Percentiles rank a stretch among this genome's conserved stretches.
Conservation (phyloP, 2,113 vertebrate species). For the Artemisiospiza belli region DNA sequence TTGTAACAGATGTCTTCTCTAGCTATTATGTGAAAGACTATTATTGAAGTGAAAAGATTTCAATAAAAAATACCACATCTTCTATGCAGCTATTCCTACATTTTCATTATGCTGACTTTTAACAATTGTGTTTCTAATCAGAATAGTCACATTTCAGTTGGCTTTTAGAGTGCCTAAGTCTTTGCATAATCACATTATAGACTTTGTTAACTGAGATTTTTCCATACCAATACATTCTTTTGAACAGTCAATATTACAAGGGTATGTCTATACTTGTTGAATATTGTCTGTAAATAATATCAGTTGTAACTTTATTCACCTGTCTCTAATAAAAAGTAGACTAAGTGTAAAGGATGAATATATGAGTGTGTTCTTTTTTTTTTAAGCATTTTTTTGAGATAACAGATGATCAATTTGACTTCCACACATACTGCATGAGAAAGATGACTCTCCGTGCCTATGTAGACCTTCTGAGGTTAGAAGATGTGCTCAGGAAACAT, state of each 20-base stretch:
- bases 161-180: not conserved
- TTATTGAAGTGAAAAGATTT: not conserved
- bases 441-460: conserved; percentile 84
- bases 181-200: not conserved
- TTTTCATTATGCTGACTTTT: not conserved
- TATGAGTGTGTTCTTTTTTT: not conserved
- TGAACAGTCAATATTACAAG: not conserved
- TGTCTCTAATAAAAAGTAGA: not conserved
- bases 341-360: not conserved
- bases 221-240: not conserved
- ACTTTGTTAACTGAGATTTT: not conserved
- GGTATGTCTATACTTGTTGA: not conserved
- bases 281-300: not conserved
- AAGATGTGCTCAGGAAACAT: conserved; percentile 80
- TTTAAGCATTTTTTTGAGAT: conserved; percentile 84
- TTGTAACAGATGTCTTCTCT: not conserved
- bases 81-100: not conserved
- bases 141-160: not conserved
- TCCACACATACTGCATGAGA: conserved; percentile 84
- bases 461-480: conserved; percentile 79
- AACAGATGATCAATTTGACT: conserved; percentile 83
- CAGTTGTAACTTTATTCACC: not conserved
- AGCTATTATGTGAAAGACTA: fast-evolving
- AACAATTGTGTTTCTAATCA: not conserved
- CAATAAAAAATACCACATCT: not conserved